These are phyloP conservation scores for Gymnobelideus leadbeateri DNA, from an alignment of 2,113 vertebrate species.

Conservation along the genomic window DNA sequence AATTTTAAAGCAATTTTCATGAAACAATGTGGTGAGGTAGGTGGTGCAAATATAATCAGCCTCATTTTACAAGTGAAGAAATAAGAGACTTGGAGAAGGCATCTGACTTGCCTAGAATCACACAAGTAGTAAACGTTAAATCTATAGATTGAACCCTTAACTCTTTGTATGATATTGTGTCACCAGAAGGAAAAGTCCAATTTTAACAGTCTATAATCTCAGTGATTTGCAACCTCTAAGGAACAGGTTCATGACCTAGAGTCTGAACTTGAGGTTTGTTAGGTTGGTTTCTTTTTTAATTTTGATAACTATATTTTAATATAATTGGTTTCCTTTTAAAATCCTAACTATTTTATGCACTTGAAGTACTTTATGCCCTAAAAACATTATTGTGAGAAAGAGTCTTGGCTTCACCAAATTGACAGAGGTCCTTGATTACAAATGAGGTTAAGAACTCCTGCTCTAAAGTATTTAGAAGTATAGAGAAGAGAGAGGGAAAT, in stretches of 20 bases:
- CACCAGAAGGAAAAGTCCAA: neutral
- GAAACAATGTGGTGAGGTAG: too few relatives aligned
- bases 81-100: too few relatives aligned
- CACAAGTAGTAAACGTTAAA: too few relatives aligned
- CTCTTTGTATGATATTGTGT: neutral
- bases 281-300: neutral
- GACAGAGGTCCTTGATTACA: neutral
- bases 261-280: neutral
- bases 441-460: neutral
- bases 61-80: too few relatives aligned
- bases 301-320: neutral
- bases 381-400: neutral
- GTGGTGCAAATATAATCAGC: too few relatives aligned
- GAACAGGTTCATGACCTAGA: neutral
- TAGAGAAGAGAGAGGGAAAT: neutral
- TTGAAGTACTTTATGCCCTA: too few relatives aligned
- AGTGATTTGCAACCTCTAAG: neutral
- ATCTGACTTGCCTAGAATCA: too few relatives aligned
- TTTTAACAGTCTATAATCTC: neutral
- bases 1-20: too few relatives aligned
- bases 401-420: neutral
- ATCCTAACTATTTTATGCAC: neutral
- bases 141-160: too few relatives aligned
- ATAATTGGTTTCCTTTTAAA: neutral
- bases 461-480: neutral